Base-by-base conservation (phyloP, 2,113 vertebrate genomes). In the Mungos mungo region DNA sequence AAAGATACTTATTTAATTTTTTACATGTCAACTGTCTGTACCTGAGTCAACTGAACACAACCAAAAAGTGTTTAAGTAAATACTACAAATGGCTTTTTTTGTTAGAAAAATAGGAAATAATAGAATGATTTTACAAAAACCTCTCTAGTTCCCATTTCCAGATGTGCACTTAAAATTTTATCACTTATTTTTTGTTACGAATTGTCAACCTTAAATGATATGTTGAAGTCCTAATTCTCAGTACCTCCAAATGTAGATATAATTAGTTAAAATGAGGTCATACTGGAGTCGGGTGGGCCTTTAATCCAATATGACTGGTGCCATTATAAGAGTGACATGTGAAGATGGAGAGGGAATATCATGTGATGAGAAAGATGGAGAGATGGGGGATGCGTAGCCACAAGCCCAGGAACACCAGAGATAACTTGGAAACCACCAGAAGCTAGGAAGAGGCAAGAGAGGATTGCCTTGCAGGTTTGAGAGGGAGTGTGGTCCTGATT, bases 361-460 rank as follows among this genome's bases (percentile, higher is more conserved):
- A 50, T 11, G 23, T n/a, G 71, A 21, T 15, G 65, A 74, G 0
- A 2, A 52, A 50, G 47, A 60, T 60, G 8, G 21, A 94, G 68
- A 77, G 27, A 13, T 0, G 11, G 4, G 50, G 41, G 35, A 1
- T 29, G 21, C 0, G 10, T 8, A 7, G 4, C 23, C n/a, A 4
- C 38, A 66, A 86, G 11, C 9, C n/a, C 33, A 52, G 81, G 15
- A 65, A 45, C n/a, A 29, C 16, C 9, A 19, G 57, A 33, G 35
- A 35, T 7, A 27, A 1, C 15, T 16, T 47, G 16, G 54, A 60
- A 92, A 76, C 13, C 27, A 15, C 33, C 29, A 47, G 63, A 88
- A 76, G 57, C 65, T 45, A 80, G 3, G 3, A 38, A 50, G 29
- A 65, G 12, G 23, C 60, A 57, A 69, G 14, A 33, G n/a, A 74